phyloP scores from a whole-genome alignment of 2,113 vertebrate species.

The Hepsetus odoe region DNA sequence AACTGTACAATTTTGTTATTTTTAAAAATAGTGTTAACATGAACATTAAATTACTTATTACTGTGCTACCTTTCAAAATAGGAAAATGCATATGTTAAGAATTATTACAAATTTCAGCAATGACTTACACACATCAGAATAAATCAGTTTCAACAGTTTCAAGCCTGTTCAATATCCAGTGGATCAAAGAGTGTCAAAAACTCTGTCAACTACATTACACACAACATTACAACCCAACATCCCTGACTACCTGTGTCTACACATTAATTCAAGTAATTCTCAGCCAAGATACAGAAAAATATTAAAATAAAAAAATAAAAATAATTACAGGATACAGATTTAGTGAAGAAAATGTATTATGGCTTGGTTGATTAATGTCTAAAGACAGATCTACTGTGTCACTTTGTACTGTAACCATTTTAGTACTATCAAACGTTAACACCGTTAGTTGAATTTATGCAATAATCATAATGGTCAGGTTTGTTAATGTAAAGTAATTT shows the following conservation, averaged over 20 bases:
- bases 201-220: too few species aligned
- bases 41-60: slow-evolving; percentile 3
- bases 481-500: too few species aligned
- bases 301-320: neutral
- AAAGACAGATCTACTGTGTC: neutral
- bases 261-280: slow-evolving; percentile 31
- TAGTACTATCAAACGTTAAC: too few species aligned
- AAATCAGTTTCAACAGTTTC: slow-evolving; percentile 11
- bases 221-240: neutral
- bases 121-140: neutral
- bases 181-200: slow-evolving; percentile 17
- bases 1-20: neutral
- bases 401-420: too few species aligned
- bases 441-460: too few species aligned
- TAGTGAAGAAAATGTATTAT: neutral
- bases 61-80: neutral
- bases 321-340: neutral
- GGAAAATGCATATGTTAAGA: too few species aligned
- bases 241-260: neutral
- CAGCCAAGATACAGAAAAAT: neutral
- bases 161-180: slow-evolving; percentile 20
- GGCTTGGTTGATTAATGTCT: neutral
- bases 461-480: too few species aligned
- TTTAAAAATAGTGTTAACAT: neutral
- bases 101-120: neutral